Evolutionary conservation across 1,140 invertebrate genomes (phyloP).

Genomic region (Diabrotica undecimpunctata): DNA sequence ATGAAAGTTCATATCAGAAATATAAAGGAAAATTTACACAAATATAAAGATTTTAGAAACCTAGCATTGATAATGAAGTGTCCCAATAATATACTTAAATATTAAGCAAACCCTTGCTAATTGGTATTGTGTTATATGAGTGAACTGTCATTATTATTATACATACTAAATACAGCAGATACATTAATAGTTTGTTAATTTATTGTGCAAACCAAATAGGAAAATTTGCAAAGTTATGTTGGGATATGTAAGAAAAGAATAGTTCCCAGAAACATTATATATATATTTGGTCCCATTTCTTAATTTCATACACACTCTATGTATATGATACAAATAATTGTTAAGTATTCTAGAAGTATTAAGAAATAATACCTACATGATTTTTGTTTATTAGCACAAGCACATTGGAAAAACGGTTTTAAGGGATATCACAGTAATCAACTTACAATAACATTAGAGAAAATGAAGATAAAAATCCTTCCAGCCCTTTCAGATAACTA

Average conservation of each 20-base stretch:
- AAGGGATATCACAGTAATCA: slow-evolving; percentile 57
- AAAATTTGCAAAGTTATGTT: no score
- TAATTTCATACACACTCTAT: no score
- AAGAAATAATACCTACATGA: no score
- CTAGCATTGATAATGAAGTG: background rate
- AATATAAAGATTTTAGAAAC: background rate
- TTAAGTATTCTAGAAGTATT: no score
- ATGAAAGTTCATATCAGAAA: background rate
- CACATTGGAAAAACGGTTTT: slow-evolving; percentile 54
- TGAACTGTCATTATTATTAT: no score
- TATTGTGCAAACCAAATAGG: no score
- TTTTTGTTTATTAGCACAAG: slow-evolving; percentile 28
- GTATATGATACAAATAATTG: no score
- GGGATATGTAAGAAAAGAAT: no score
- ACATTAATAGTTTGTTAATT: no score
- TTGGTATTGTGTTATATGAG: background rate
- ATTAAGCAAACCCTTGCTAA: slow-evolving; percentile 16
- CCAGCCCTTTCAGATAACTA: slow-evolving; percentile 89
- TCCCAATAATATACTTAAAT: slow-evolving; percentile 6
- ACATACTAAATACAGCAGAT: no score
- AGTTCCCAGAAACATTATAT: no score
- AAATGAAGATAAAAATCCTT: slow-evolving; percentile 69
- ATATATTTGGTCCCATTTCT: no score
- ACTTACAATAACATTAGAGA: slow-evolving; percentile 49
- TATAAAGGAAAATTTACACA: background rate